phyloP scores from a whole-genome alignment of 2,113 vertebrate species.

The Thamnaconus septentrionalis region DNA sequence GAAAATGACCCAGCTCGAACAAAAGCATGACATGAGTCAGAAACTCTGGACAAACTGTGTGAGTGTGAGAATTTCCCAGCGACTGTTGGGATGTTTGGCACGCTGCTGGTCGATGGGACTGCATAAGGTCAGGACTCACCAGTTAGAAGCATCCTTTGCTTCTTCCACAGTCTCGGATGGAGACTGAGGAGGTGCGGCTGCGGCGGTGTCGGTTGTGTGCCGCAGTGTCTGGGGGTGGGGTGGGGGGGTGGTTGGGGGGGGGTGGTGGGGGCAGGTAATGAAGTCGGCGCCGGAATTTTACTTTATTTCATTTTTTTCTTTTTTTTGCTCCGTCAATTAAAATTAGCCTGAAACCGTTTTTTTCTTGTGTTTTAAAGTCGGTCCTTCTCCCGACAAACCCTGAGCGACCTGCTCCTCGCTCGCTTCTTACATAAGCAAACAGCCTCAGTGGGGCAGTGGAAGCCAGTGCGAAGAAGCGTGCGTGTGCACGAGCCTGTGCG shows the following conservation, averaged over 20 bases:
- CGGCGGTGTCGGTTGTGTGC: neutral
- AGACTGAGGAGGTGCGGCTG: neutral
- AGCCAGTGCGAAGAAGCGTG: constrained; percentile 6
- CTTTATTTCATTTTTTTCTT: constrained; percentile 15
- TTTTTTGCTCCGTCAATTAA: constrained; percentile 60
- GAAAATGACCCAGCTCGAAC: no score
- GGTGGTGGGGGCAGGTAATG: constrained; percentile 21
- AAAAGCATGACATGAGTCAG: no score
- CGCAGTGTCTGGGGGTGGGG: constrained; percentile 7
- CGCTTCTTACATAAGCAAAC: constrained; percentile 54
- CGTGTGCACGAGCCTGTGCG: constrained; percentile 6
- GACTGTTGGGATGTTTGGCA: no score
- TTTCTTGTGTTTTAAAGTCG: no score
- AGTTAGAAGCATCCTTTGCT: no score
- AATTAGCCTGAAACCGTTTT: constrained; percentile 50
- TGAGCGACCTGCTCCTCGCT: constrained; percentile 39
- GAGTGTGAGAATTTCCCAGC: no score
- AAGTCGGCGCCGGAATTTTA: constrained; percentile 22
- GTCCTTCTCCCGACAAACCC: constrained; percentile 18
- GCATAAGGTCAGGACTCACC: no score
- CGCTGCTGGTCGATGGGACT: no score
- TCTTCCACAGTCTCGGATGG: neutral
- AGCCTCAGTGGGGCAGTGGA: constrained; percentile 27
- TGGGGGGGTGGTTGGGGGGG: neutral
- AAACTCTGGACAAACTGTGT: no score